These are phyloP conservation scores for Bombycilla garrulus DNA, from an alignment of 2,113 vertebrate genomes.

Conservation along the genomic window DNA sequence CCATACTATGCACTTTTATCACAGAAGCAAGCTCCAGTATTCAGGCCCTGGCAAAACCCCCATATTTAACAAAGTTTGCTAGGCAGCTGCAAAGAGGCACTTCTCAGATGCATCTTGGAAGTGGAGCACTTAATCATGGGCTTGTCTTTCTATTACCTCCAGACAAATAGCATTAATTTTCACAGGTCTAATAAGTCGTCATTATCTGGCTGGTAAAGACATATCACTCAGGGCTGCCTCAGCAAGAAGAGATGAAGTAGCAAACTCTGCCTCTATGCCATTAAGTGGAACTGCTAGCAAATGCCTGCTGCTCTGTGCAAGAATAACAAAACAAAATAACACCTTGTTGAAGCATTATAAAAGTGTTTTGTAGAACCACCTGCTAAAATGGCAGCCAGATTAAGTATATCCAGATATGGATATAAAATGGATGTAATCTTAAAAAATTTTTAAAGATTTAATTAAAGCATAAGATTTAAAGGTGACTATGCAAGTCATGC, in stretches of 20 bases:
- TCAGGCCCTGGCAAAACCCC: accelerated
- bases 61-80: not conserved
- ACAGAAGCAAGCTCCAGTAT: not conserved
- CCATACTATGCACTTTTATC: not conserved
- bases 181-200: not conserved
- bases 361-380: not conserved
- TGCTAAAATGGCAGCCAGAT: not conserved
- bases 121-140: not conserved
- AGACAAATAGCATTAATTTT: constrained; percentile 4
- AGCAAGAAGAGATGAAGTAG: not conserved
- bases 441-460: not conserved
- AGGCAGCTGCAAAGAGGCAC: not conserved
- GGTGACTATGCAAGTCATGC: not conserved
- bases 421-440: not conserved
- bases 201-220: not conserved
- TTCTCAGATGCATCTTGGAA: not conserved
- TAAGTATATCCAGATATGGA: not conserved
- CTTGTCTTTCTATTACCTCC: not conserved
- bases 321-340: not conserved
- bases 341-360: not conserved
- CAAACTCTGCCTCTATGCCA: not conserved
- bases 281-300: not conserved
- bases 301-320: not conserved
- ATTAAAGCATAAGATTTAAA: not conserved
- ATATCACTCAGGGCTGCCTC: not conserved